Conservation (phyloP, 1,140 invertebrate species). For the Drosophila nigrodunni region DNA sequence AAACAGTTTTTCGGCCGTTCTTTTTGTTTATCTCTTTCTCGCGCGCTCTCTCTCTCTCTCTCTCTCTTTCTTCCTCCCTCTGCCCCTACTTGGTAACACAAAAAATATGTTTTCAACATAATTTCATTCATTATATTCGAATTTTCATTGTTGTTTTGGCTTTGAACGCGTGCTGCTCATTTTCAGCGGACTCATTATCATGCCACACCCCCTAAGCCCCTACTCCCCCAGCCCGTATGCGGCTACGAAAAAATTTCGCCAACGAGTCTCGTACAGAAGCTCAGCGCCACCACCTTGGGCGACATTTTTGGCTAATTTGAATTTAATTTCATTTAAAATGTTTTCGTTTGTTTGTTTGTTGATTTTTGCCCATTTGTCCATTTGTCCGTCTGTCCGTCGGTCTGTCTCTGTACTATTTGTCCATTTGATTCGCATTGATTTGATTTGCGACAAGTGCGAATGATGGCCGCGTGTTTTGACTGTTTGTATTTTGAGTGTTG, state of each 20-base stretch:
- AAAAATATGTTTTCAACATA: slow-evolving; percentile 75
- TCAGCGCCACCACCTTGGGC: slow-evolving; percentile 22
- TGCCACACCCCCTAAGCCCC: slow-evolving; percentile 22
- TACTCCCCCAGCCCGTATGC: neutral
- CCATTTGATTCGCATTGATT: slow-evolving; percentile 38
- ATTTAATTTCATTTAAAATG: slow-evolving; percentile 74
- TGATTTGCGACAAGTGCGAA: slow-evolving; percentile 31
- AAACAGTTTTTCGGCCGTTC: slow-evolving; percentile 49
- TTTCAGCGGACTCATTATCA: slow-evolving; percentile 54
- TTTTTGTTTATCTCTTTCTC: slow-evolving; percentile 21
- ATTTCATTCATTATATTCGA: slow-evolving; percentile 72
- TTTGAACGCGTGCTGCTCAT: slow-evolving; percentile 47
- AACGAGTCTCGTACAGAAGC: neutral
- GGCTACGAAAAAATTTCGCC: neutral
- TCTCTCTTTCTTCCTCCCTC: neutral
- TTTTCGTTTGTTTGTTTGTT: slow-evolving; percentile 47
- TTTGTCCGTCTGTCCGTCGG: neutral
- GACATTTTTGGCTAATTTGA: slow-evolving; percentile 70
- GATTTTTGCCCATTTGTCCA: slow-evolving; percentile 1
- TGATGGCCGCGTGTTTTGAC: slow-evolving; percentile 21
- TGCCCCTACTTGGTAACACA: neutral
- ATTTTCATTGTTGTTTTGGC: slow-evolving; percentile 51
- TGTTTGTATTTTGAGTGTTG: slow-evolving; percentile 20
- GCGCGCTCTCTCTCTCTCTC: neutral
- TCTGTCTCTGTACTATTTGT: neutral